Conservation (phyloP, 2,113 vertebrate genomes). For the Sitta europaea region DNA sequence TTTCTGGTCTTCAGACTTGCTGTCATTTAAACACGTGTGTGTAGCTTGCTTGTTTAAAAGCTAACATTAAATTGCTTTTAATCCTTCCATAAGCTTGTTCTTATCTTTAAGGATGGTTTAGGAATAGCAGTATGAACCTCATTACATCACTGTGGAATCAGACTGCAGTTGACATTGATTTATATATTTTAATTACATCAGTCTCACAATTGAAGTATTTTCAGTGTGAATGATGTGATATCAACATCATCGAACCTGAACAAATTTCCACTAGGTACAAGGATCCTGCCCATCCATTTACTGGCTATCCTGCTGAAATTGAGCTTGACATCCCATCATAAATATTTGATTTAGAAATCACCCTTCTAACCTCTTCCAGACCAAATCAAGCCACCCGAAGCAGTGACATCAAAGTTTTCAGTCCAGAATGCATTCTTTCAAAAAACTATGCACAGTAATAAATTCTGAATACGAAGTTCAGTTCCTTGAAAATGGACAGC, state of each 20-base stretch:
- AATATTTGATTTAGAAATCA: neutral
- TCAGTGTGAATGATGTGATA: neutral
- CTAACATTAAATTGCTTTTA: neutral
- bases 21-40: neutral
- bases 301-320: neutral
- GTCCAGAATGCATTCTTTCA: neutral
- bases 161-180: neutral
- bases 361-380: neutral
- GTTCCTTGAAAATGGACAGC: neutral
- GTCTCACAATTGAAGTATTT: neutral
- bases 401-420: neutral
- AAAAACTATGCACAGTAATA: neutral
- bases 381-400: neutral
- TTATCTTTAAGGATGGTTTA: neutral
- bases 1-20: neutral
- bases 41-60: neutral
- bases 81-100: neutral
- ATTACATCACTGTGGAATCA: neutral
- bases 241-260: neutral
- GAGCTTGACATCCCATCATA: neutral
- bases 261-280: neutral
- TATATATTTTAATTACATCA: neutral
- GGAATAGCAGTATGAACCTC: neutral
- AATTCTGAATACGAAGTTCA: neutral
- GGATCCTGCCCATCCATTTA: neutral